phyloP scores from a whole-genome alignment of 2,797 vertebrate species.

The Malurus splendens region DNA sequence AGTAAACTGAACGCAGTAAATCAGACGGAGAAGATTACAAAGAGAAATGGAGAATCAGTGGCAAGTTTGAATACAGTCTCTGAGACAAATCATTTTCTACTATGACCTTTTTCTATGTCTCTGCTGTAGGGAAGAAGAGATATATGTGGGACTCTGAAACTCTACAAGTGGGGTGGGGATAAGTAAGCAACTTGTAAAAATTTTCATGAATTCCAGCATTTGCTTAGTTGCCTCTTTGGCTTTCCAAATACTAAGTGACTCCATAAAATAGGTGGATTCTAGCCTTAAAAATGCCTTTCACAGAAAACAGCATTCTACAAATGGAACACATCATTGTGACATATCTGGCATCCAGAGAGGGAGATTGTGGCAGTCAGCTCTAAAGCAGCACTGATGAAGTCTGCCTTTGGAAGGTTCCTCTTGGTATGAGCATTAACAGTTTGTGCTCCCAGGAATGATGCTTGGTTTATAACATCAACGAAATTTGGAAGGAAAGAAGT shows the following conservation, averaged over 20 bases:
- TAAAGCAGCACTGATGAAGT: background rate
- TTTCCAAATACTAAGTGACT: background rate
- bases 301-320: background rate
- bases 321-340: background rate
- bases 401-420: background rate
- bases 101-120: background rate
- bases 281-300: background rate
- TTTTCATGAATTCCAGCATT: background rate
- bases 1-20: background rate
- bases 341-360: background rate
- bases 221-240: background rate
- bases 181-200: background rate
- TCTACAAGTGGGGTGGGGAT: background rate
- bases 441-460: background rate
- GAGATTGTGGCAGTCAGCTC: background rate
- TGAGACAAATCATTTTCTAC: background rate
- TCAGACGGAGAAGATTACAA: background rate
- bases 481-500: background rate
- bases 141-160: background rate
- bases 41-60: background rate
- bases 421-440: background rate
- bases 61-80: background rate
- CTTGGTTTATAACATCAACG: background rate
- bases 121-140: background rate
- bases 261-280: background rate